A percentile compares a stretch with the other conserved stretches of the same genome.
Evolutionary conservation across 2,797 vertebrate genomes (phyloP).

Genomic region (Phaenicophaeus curvirostris): DNA sequence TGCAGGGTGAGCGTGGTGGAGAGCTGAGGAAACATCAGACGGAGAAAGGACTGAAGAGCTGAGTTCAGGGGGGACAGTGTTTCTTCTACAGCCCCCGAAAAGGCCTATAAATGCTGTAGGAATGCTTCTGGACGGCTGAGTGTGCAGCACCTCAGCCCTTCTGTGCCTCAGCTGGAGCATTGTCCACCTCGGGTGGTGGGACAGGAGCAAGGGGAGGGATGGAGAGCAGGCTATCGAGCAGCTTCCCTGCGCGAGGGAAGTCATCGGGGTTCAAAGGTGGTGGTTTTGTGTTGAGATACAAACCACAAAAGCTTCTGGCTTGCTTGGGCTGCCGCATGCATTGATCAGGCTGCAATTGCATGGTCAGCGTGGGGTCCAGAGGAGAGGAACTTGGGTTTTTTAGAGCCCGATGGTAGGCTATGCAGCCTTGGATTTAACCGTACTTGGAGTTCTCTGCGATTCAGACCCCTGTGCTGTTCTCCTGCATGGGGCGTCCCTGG

Average conservation of each 20-base stretch:
- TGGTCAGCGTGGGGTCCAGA: too few species aligned
- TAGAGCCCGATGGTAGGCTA: too few species aligned
- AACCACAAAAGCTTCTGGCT: too few species aligned
- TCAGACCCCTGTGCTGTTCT: too few species aligned
- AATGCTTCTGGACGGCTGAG: fast-evolving
- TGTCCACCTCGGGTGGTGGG: neutral
- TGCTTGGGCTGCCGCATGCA: too few species aligned
- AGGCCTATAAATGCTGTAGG: neutral
- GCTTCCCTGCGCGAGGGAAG: fast-evolving
- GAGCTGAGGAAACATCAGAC: neutral
- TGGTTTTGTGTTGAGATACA: neutral
- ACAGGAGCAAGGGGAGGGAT: neutral
- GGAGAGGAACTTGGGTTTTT: too few species aligned
- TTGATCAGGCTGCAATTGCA: too few species aligned
- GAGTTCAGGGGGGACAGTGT: neutral
- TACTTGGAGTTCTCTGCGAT: too few species aligned
- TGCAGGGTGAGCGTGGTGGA: conserved; percentile 63
- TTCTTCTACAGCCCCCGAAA: neutral
- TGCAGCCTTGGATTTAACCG: too few species aligned
- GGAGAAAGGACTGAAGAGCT: neutral
- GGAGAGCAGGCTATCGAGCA: neutral
- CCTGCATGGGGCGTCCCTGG: too few species aligned
- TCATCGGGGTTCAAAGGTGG: neutral
- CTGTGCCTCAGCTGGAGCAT: fast-evolving
- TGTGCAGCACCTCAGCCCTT: neutral